Evolutionary conservation across 2,797 vertebrate genomes (phyloP).

Genomic region (Lagodon rhomboides): DNA sequence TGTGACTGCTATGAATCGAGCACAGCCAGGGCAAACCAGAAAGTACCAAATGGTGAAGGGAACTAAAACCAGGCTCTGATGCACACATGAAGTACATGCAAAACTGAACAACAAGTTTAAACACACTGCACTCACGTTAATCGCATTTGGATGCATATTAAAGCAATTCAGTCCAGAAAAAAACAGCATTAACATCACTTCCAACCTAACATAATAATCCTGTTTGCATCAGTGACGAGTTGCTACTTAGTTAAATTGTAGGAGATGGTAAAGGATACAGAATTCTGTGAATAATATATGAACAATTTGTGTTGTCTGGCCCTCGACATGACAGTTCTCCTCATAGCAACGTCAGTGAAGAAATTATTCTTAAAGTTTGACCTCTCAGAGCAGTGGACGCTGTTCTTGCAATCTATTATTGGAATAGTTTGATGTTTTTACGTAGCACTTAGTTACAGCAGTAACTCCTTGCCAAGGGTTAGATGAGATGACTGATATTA

Average conservation of each 20-base stretch:
- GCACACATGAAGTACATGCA: background rate
- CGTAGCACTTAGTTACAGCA: too few relatives aligned
- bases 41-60: background rate
- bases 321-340: background rate
- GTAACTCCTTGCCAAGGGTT: background rate
- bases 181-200: conserved; percentile 8
- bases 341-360: background rate
- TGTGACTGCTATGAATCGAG: conserved; percentile 44
- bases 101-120: background rate
- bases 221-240: background rate
- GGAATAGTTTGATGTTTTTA: background rate
- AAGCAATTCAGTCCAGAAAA: conserved; percentile 2
- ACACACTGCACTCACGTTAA: background rate
- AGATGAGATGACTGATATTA: background rate
- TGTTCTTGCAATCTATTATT: background rate
- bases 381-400: background rate
- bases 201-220: background rate
- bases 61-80: background rate
- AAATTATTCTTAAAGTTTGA: background rate
- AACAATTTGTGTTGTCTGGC: background rate
- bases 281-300: background rate
- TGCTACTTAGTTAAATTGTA: background rate
- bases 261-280: background rate
- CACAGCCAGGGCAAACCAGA: conserved; percentile 19
- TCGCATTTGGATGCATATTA: background rate